Evolutionary conservation across 2,888 invertebrate genomes (phyloP), one percentile per base, ranked within the genome.

Genomic region (Bombyx huttoni): DNA sequence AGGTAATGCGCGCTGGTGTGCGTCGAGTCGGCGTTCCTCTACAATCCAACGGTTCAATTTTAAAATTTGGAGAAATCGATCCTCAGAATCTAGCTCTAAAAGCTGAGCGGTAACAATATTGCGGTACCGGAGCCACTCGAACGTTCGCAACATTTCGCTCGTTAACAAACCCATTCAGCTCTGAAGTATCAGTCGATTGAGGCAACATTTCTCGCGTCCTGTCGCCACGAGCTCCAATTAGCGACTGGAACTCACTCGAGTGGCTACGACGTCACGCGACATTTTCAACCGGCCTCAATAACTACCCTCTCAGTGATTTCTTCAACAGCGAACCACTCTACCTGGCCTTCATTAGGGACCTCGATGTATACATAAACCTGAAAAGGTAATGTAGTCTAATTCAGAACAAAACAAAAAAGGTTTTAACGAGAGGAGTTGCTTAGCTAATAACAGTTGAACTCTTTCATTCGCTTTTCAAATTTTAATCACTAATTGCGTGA

Each of bases 171-270:
- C 84, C 68, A 80, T 87, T 86, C 82, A 87, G 79, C 78, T 78
- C 74, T 86, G 78, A 84, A 87, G 86, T 85, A 84, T 84, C 81
- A 78, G 82, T 81, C 84, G 82, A 86, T 87, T 80, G 84, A 80
- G 78, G 83, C 75, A 79, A 77, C 82, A 75, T 78, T 81, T 80
- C 81, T 78, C 80, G 83, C 87, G 85, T 82, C 79, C 85, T 82
- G 76, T 73, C 81, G 78, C 77, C 77, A 74, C 80, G 81, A 81
- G 81, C 77, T 84, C 87, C 87, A 88, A 88, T 88, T 88, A 88
- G 87, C 78, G 84, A 85, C 80, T 85, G 84, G 78, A 75, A 79
- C 77, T 77, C 78, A 80, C 78, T 80, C 73, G 74, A 84, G 86
- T 80, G 80, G 74, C 76, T 65, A 81, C 84, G 86, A 85, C 86